Evolutionary conservation across 2,113 vertebrate species (phyloP).

Genomic region (Pithys albifrons): DNA sequence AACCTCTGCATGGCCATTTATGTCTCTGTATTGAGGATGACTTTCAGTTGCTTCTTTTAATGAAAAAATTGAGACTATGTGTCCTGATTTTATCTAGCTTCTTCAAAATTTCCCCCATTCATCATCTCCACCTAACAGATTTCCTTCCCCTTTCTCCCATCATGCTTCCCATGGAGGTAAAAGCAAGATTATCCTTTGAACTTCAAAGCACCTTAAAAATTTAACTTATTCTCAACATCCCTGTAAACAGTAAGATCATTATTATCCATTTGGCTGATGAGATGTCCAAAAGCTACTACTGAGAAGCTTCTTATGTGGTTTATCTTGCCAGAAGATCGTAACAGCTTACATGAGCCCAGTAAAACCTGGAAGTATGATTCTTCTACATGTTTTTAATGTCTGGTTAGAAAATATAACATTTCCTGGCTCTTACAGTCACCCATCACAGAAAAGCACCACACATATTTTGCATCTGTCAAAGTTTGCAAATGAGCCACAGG

Average conservation of each 20-base stretch:
- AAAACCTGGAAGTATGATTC: neutral
- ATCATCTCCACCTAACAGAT: neutral
- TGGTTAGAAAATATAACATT: neutral
- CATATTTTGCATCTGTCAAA: conserved; percentile 11
- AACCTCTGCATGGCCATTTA: neutral
- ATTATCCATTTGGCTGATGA: conserved; percentile 26
- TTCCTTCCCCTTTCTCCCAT: neutral
- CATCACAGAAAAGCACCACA: conserved; percentile 23
- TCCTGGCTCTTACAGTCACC: conserved; percentile 13
- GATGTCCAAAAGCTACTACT: neutral
- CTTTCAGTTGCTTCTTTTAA: neutral
- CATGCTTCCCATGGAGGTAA: neutral
- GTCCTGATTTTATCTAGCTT: neutral
- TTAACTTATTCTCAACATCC: neutral
- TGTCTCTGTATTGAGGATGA: neutral
- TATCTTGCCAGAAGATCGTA: neutral
- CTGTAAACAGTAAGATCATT: neutral
- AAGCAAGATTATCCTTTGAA: neutral
- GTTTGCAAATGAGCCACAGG: conserved; percentile 31
- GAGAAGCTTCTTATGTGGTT: neutral
- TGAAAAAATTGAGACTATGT: neutral
- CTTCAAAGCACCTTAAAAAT: neutral
- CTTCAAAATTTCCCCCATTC: neutral
- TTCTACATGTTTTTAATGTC: neutral
- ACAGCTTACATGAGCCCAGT: conserved; percentile 12